Evolutionary conservation across 2,113 vertebrate species (phyloP).

Genomic region (Trichechus manatus): DNA sequence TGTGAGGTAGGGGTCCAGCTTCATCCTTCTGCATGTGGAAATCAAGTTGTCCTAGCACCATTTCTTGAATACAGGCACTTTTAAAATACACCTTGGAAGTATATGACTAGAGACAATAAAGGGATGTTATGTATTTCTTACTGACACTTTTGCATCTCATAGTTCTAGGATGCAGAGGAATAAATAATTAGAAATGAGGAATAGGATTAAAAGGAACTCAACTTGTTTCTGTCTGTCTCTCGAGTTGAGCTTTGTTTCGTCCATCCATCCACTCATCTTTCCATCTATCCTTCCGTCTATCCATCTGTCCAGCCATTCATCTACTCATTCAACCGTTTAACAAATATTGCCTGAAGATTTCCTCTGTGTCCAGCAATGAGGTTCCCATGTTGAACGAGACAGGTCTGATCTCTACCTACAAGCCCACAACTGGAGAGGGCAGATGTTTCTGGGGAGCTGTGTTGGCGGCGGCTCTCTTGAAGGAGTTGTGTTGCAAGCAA

Average conservation of each 20-base stretch:
- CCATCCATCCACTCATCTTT: neutral
- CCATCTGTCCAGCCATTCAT: neutral
- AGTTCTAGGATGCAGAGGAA: neutral
- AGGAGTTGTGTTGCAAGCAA: neutral
- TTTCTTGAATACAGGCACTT: neutral
- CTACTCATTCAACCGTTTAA: neutral
- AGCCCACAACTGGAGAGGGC: neutral
- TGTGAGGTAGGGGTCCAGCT: no score
- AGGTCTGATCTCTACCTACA: neutral
- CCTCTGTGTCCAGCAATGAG: neutral
- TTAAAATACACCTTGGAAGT: conserved; percentile 1
- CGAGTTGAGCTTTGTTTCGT: neutral
- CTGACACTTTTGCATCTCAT: neutral
- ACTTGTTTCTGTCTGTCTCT: neutral
- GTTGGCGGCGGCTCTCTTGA: neutral
- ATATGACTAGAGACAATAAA: neutral
- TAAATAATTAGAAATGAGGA: neutral
- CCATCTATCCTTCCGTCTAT: neutral
- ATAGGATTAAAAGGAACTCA: neutral
- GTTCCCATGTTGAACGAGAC: neutral
- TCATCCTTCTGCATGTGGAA: no score
- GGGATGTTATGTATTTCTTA: neutral
- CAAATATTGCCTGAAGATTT: neutral
- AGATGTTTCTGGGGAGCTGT: neutral
- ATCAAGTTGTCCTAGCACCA: no score